Percentiles rank a stretch among this genome's conserved stretches.
phyloP scores from a whole-genome alignment of 2,888 invertebrate genomes.

The Melanchra persicariae region DNA sequence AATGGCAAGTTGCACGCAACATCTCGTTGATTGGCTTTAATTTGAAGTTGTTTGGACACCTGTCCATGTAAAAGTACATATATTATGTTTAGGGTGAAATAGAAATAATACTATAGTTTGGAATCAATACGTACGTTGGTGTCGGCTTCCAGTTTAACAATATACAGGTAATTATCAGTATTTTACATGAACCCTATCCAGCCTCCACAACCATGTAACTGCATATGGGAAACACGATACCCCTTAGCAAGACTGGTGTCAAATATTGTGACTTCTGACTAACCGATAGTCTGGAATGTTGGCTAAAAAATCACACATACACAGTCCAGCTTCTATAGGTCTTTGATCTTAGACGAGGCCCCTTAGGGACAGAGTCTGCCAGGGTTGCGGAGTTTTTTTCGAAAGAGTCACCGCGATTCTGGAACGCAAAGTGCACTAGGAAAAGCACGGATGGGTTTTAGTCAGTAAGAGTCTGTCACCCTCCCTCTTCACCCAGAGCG shows the following conservation, averaged over 20 bases:
- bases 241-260: too few species aligned
- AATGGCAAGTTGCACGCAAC: slow-evolving; percentile 55
- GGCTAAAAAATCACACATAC: neutral
- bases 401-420: too few species aligned
- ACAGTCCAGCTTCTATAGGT: neutral
- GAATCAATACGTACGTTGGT: neutral
- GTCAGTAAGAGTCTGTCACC: too few species aligned
- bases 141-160: neutral
- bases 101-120: neutral
- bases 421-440: too few species aligned
- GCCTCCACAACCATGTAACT: neutral
- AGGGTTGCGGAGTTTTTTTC: too few species aligned
- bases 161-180: neutral
- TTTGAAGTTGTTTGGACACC: slow-evolving; percentile 50
- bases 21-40: slow-evolving; percentile 42
- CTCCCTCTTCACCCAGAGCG: too few species aligned
- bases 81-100: neutral
- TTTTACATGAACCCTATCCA: neutral
- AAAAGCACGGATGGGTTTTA: too few species aligned
- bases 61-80: slow-evolving; percentile 15
- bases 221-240: neutral
- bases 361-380: too few species aligned
- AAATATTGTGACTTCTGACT: too few species aligned
- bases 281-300: neutral
- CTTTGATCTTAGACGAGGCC: too few species aligned